These are phyloP conservation scores for Enteromius unitaeniatus DNA, from an alignment of 2,797 vertebrate genomes.

Conservation along the genomic window DNA sequence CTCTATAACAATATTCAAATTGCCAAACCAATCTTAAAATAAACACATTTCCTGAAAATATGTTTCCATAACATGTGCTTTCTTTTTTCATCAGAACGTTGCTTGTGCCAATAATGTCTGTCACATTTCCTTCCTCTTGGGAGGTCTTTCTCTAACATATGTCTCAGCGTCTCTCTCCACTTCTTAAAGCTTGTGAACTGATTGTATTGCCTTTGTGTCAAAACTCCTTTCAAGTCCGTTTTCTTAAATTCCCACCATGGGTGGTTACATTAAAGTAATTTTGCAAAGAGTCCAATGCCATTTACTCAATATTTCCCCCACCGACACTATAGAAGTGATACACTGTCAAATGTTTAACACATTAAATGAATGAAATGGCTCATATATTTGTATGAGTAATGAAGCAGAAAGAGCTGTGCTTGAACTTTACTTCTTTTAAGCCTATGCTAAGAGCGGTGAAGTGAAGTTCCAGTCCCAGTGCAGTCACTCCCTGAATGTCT, in stretches of 20 bases:
- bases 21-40: background rate
- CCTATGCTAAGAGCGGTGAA: slow-evolving; percentile 52
- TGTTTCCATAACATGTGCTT: slow-evolving; percentile 68
- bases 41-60: slow-evolving; percentile 2
- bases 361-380: slow-evolving; percentile 30
- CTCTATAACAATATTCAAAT: background rate
- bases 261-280: slow-evolving; percentile 48
- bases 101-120: slow-evolving; percentile 66
- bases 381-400: slow-evolving; percentile 22
- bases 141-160: slow-evolving; percentile 75
- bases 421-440: slow-evolving; percentile 50
- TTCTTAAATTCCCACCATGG: slow-evolving; percentile 34
- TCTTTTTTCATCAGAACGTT: slow-evolving; percentile 66
- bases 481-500: slow-evolving; percentile 56
- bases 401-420: slow-evolving; percentile 19
- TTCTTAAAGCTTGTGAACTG: slow-evolving; percentile 50
- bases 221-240: slow-evolving; percentile 52
- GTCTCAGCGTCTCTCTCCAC: slow-evolving; percentile 61
- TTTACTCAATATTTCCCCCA: slow-evolving; percentile 27
- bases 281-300: background rate
- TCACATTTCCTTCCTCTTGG: slow-evolving; percentile 73
- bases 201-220: slow-evolving; percentile 48
- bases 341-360: slow-evolving; percentile 21
- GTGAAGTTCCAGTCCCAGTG: slow-evolving; percentile 38
- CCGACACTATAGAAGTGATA: slow-evolving; percentile 4